Evolutionary conservation across 2,888 invertebrate genomes (phyloP).

Genomic region (Metacarcinus magister): DNA sequence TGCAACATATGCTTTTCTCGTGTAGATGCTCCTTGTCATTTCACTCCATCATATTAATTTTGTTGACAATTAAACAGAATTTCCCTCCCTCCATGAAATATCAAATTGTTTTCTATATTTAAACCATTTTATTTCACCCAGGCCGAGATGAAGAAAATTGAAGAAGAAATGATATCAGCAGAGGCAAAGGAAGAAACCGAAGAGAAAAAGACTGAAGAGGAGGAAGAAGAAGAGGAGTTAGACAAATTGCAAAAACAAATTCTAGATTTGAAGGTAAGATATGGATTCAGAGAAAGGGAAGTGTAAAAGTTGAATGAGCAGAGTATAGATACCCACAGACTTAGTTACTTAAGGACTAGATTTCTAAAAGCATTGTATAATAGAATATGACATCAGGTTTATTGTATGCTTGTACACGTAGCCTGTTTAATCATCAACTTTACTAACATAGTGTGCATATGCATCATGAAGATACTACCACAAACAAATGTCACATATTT

Average conservation of each 20-base stretch:
- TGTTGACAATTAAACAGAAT: background rate
- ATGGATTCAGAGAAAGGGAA: background rate
- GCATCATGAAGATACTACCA: background rate
- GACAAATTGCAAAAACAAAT: constrained; percentile 85
- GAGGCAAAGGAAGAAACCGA: background rate
- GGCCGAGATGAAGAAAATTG: constrained; percentile 56
- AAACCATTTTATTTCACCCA: background rate
- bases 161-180: constrained; percentile 3
- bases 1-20: too few relatives aligned
- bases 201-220: constrained; percentile 83
- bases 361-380: background rate
- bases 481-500: background rate
- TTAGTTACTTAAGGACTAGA: background rate
- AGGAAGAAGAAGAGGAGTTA: constrained; percentile 85
- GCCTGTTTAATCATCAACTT: background rate
- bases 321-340: background rate
- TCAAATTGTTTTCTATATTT: background rate
- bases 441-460: background rate
- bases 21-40: too few relatives aligned
- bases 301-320: background rate
- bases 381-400: background rate
- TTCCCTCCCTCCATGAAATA: background rate
- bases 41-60: background rate
- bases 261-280: constrained; percentile 62
- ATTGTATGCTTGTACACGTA: background rate